Evolutionary conservation across 2,797 vertebrate genomes (phyloP).

Genomic region (Kryptopterus vitreolus): DNA sequence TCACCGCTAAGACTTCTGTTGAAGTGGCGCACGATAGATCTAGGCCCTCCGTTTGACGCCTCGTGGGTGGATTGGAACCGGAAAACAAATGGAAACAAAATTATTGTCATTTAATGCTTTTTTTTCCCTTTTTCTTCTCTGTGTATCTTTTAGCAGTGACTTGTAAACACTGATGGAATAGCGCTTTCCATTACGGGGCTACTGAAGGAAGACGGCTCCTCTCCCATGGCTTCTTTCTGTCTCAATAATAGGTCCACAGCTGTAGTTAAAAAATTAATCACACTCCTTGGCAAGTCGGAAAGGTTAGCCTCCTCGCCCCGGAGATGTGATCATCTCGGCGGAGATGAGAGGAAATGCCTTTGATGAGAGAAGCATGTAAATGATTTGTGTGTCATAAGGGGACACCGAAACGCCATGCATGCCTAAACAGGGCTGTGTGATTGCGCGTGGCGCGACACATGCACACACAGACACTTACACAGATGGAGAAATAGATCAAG

Average conservation of each 20-base stretch:
- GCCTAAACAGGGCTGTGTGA: slow-evolving; percentile 38
- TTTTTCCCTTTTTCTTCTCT: slow-evolving; percentile 60
- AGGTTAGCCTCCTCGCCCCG: slow-evolving; percentile 72
- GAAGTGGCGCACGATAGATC: slow-evolving; percentile 64
- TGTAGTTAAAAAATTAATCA: slow-evolving; percentile 86
- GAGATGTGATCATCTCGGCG: slow-evolving; percentile 75
- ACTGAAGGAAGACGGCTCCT: slow-evolving; percentile 63
- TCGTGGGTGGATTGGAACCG: slow-evolving; percentile 64
- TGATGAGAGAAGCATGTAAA: slow-evolving; percentile 85
- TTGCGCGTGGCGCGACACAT: slow-evolving; percentile 29
- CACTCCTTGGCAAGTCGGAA: slow-evolving; percentile 79
- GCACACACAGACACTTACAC: slow-evolving; percentile 1
- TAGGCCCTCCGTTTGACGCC: slow-evolving; percentile 74
- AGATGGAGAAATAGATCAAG: not conserved
- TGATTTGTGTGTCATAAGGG: slow-evolving; percentile 82
- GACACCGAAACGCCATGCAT: slow-evolving; percentile 64
- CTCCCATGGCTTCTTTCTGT: slow-evolving; percentile 72
- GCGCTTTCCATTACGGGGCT: slow-evolving; percentile 75
- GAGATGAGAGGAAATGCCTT: slow-evolving; percentile 76
- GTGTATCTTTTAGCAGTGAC: slow-evolving; percentile 74
- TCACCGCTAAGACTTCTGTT: slow-evolving; percentile 67
- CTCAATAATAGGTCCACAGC: slow-evolving; percentile 86
- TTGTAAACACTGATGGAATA: slow-evolving; percentile 84
- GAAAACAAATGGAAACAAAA: slow-evolving; percentile 69
- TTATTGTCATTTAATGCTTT: slow-evolving; percentile 66